Evolutionary conservation across 2,888 invertebrate genomes (phyloP).

Genomic region (Noctua janthe): DNA sequence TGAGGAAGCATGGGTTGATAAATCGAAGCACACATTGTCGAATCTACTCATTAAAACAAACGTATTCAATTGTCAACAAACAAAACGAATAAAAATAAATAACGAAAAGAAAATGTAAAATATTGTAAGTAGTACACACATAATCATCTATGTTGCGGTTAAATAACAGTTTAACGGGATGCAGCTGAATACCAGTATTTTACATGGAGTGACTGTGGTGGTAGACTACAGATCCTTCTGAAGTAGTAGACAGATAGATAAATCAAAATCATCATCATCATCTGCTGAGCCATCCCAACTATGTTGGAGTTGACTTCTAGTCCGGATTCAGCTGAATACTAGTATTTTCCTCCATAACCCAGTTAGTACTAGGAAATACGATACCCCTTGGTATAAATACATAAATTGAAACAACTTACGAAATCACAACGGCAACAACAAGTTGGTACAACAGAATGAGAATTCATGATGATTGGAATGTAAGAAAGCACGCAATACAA

Average conservation of each 20-base stretch:
- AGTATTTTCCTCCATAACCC: too few species aligned
- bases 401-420: slow-evolving; percentile 47
- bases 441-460: background rate
- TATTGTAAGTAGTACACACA: background rate
- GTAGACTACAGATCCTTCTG: background rate
- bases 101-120: background rate
- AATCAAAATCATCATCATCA: too few species aligned
- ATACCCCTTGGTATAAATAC: too few species aligned
- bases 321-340: too few species aligned
- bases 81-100: background rate
- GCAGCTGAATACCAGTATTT: background rate
- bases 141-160: too few species aligned
- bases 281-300: too few species aligned
- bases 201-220: background rate
- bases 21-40: too few species aligned
- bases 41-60: background rate
- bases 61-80: too few species aligned
- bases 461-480: slow-evolving; percentile 24
- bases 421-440: slow-evolving; percentile 57
- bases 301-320: too few species aligned
- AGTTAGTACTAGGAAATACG: too few species aligned
- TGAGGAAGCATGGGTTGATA: background rate
- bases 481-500: background rate
- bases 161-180: background rate
- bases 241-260: background rate